Evolutionary conservation across 2,888 invertebrate genomes (phyloP).

Genomic region (Xestoiulus laeticollis): DNA sequence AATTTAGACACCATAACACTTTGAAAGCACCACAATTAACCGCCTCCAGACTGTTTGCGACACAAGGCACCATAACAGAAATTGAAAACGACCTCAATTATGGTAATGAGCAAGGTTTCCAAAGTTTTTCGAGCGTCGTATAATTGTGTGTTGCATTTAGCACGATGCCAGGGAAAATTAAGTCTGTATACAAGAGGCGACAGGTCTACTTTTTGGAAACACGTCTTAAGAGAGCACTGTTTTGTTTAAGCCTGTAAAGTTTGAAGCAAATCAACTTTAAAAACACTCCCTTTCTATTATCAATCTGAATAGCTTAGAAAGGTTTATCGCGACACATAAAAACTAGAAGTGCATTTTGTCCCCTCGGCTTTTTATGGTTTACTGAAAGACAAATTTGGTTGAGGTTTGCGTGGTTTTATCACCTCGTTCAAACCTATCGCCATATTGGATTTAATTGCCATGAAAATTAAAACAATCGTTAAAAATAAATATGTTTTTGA

Average conservation of each 20-base stretch:
- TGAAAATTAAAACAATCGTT: background rate
- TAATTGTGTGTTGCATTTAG: background rate
- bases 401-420: background rate
- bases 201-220: background rate
- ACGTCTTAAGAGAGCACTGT: background rate
- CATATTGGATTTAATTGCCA: background rate
- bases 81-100: constrained; percentile 20
- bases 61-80: background rate
- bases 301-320: background rate
- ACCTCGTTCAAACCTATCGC: background rate
- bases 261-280: background rate
- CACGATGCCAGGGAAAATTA: background rate
- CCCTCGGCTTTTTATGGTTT: background rate
- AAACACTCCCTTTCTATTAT: background rate
- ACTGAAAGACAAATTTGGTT: background rate
- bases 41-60: background rate
- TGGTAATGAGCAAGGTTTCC: background rate
- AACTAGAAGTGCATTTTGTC: background rate
- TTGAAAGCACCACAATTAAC: background rate
- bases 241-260: background rate
- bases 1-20: background rate
- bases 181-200: background rate
- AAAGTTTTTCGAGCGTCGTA: background rate
- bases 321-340: background rate
- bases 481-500: background rate